phyloP scores from a whole-genome alignment of 92 coral and sea anemone genomes.

The Heliopora coerulea region DNA sequence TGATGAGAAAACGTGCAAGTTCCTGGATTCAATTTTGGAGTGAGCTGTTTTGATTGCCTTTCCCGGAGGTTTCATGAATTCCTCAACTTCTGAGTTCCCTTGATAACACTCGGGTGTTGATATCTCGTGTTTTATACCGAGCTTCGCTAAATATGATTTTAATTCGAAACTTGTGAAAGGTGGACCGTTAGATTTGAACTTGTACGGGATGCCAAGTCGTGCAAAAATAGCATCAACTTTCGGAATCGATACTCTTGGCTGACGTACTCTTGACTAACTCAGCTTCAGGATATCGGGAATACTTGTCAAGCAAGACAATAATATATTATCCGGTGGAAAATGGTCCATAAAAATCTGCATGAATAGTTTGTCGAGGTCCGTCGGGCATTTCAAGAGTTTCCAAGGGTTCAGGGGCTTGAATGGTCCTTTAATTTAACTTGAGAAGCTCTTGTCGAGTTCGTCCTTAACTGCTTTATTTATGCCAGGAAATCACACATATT shows the following conservation, averaged over 20 bases:
- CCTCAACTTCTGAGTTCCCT: constrained; percentile 37
- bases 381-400: constrained; percentile 49
- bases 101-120: constrained; percentile 38
- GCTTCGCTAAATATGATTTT: constrained; percentile 8
- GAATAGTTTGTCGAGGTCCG: constrained; percentile 59
- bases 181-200: constrained; percentile 43
- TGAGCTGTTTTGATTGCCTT: constrained; percentile 22
- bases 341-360: constrained; percentile 61
- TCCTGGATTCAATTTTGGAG: neutral
- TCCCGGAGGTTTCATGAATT: constrained; percentile 33
- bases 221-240: constrained; percentile 39
- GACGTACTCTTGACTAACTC: constrained; percentile 39
- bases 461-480: constrained; percentile 46
- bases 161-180: constrained; percentile 34
- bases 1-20: neutral
- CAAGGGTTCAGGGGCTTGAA: constrained; percentile 53
- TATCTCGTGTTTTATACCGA: constrained; percentile 21
- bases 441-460: constrained; percentile 52
- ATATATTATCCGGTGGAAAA: constrained; percentile 63
- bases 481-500: constrained; percentile 25
- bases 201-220: constrained; percentile 28
- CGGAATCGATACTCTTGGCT: constrained; percentile 1
- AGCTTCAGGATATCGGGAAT: constrained; percentile 66
- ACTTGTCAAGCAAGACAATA: constrained; percentile 56
- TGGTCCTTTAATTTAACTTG: constrained; percentile 57